Evolutionary conservation across 1,140 invertebrate species (phyloP), one percentile per base, ranked within the genome.

Genomic region (Cydia amplana): DNA sequence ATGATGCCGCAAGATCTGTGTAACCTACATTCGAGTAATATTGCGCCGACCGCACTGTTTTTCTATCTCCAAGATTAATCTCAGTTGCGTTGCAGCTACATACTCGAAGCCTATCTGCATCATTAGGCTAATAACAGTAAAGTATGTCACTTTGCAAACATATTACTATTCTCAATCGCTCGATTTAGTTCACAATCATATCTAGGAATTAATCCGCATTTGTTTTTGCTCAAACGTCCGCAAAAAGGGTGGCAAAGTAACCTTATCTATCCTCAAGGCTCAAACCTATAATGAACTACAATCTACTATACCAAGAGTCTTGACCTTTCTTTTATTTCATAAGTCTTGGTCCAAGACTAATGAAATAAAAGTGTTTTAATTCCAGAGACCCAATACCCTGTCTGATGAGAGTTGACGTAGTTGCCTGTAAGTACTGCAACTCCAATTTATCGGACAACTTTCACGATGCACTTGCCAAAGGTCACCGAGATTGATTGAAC

Each of bases 361-460:
- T 32, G 0, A 36, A 36, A 36, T 9, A 0, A 36, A 36, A 36
- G 32, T 25, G 25, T 1, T 25, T 25, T 10, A 23, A 64, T 20
- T 64, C 23, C 10, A 0, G 60, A 64, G 18, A 64, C 23, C 7
- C 20, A 9, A 63, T 10, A 12, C 28, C 28, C 3, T 32, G 28
- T 9, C 32, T 36, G 23, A 28, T 6, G 7, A 64, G 64, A 64
- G 25, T 36, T 67, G 3, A n/a, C 64, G 3, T 28, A 65, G 28
- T 65, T 65, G 16, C 64, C 23, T 28, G n/a, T n/a, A n/a, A n/a
- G 10, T 16, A 36, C 28, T 32, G 64, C 28, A 67, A 36, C 64
- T 67, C 64, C 64, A 67, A 67, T 67, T 40, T 67, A 67, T 67
- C 20, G 64, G 28, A 2, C 64, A 67, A n/a, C 64, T 67, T 67